Conservation (phyloP, 1,140 invertebrate genomes). For the Bombus fervidus region DNA sequence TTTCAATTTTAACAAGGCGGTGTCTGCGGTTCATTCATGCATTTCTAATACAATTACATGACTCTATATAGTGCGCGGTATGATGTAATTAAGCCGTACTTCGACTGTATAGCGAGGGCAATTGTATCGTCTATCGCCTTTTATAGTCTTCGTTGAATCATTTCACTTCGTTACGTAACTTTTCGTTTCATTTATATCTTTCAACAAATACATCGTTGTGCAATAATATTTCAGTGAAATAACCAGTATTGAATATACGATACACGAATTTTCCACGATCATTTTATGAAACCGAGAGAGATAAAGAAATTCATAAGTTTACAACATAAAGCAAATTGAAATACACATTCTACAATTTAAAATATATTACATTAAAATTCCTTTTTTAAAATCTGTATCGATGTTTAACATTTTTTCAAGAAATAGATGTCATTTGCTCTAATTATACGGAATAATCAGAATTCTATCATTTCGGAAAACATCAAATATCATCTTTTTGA, state of each 20-base stretch:
- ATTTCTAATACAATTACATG: too few relatives aligned
- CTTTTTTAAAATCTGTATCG: too few relatives aligned
- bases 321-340: too few relatives aligned
- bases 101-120: background rate
- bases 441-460: too few relatives aligned
- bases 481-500: background rate
- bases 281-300: background rate
- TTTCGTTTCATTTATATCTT: background rate
- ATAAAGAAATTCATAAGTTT: too few relatives aligned
- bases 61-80: slow-evolving; percentile 20
- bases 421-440: too few relatives aligned
- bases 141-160: background rate
- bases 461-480: background rate
- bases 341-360: too few relatives aligned
- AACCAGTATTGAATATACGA: background rate
- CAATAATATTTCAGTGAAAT: background rate
- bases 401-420: too few relatives aligned
- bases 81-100: slow-evolving; percentile 41
- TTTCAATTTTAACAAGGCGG: too few relatives aligned
- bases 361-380: too few relatives aligned
- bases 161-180: background rate
- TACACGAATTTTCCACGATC: too few relatives aligned
- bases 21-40: too few relatives aligned
- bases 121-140: background rate
- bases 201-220: background rate